These are phyloP conservation scores for Drosophila melanica DNA, from an alignment of 1,140 invertebrate species.

Conservation along the genomic window DNA sequence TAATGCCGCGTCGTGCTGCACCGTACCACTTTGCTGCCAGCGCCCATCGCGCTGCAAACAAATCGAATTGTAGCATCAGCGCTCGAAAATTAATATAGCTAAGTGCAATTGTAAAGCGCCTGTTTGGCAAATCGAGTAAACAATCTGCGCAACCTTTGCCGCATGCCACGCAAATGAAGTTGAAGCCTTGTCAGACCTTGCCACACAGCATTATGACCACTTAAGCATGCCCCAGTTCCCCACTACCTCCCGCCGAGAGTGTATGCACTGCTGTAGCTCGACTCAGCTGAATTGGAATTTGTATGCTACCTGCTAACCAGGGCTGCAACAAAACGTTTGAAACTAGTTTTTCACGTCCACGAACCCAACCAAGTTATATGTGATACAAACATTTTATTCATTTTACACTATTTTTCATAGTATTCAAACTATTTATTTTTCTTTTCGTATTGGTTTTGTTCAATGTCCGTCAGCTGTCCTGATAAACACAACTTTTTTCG, in stretches of 20 bases:
- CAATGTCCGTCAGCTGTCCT: too few relatives aligned
- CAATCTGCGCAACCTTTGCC: slow-evolving; percentile 22
- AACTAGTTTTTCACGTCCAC: not conserved
- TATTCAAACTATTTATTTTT: too few relatives aligned
- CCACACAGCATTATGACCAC: slow-evolving; percentile 19
- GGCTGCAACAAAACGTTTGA: not conserved
- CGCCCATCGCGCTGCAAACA: slow-evolving; percentile 6
- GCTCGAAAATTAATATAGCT: slow-evolving; percentile 67
- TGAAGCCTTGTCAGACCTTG: slow-evolving; percentile 14
- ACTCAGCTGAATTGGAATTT: not conserved
- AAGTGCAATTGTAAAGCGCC: slow-evolving; percentile 56
- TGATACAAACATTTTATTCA: too few relatives aligned
- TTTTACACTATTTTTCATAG: too few relatives aligned
- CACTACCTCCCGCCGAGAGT: not conserved
- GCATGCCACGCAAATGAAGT: slow-evolving; percentile 48
- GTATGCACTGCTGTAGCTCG: slow-evolving; percentile 7
- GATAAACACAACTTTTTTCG: too few relatives aligned
- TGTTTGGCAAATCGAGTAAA: slow-evolving; percentile 64
- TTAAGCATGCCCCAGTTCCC: slow-evolving; percentile 2
- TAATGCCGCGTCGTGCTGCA: slow-evolving; percentile 43
- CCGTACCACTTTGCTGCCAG: not conserved
- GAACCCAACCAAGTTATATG: too few relatives aligned
- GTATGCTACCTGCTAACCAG: not conserved
- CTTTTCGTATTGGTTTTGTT: too few relatives aligned
- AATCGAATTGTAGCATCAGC: slow-evolving; percentile 51